A percentile compares a stretch with the other conserved stretches of the same genome.
These are phyloP conservation scores for Apodemus speciosus DNA, from an alignment of 2,113 vertebrate species.

Conservation along the genomic window DNA sequence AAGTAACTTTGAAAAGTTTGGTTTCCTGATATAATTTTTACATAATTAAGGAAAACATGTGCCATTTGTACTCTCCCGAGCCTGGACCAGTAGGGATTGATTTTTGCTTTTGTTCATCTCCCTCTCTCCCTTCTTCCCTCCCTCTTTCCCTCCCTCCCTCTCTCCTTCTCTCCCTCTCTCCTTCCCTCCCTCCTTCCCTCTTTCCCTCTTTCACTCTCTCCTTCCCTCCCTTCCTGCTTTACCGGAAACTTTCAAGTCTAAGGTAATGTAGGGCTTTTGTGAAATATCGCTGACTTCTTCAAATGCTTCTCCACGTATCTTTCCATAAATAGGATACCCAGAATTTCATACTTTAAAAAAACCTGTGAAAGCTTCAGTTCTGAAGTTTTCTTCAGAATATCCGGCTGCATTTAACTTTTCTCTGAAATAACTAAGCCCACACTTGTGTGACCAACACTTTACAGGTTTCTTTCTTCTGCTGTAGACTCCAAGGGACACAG, in stretches of 20 bases:
- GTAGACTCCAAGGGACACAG: not conserved
- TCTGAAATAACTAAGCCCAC: not conserved
- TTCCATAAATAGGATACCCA: not conserved
- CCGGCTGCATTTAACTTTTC: not conserved
- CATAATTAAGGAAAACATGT: not conserved
- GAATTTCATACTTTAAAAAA: conserved; percentile 42
- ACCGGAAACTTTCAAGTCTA: not conserved
- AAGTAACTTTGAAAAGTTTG: not conserved
- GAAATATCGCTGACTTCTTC: not conserved
- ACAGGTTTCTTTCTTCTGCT: not conserved
- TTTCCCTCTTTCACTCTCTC: not conserved
- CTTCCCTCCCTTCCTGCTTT: not conserved
- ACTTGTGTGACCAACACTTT: not conserved
- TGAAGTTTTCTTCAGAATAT: not conserved
- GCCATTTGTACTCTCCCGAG: not conserved
- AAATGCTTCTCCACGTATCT: not conserved
- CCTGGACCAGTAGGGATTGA: not conserved
- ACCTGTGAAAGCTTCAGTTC: not conserved
- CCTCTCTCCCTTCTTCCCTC: fast-evolving
- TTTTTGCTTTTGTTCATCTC: not conserved
- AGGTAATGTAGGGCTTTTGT: conserved; percentile 5
- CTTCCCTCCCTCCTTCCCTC: not conserved
- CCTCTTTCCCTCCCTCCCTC: not conserved
- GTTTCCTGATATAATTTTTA: not conserved
- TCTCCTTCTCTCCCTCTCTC: fast-evolving